phyloP scores from a whole-genome alignment of 2,888 invertebrate genomes.

The Diploptera punctata region DNA sequence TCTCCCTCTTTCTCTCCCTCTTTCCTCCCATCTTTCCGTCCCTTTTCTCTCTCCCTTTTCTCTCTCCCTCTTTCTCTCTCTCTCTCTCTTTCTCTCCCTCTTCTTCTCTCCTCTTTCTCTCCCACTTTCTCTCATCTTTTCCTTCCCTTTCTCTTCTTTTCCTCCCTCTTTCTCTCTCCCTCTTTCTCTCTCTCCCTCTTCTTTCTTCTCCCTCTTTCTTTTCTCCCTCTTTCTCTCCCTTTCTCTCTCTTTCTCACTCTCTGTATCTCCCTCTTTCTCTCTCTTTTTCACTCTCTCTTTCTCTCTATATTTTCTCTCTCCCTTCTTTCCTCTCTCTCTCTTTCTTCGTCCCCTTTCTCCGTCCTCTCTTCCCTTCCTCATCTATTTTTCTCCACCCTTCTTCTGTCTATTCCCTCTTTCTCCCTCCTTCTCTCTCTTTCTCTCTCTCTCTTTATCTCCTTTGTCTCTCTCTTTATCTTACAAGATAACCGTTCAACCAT shows the following conservation, averaged over 20 bases:
- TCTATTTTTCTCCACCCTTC: background rate
- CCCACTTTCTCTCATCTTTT: background rate
- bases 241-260: no score
- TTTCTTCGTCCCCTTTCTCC: background rate
- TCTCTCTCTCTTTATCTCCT: no score
- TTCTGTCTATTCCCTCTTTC: background rate
- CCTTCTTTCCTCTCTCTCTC: background rate
- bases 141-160: background rate
- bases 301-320: background rate
- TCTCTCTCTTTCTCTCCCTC: background rate
- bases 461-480: background rate
- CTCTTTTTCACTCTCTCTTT: no score
- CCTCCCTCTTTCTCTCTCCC: background rate
- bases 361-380: background rate
- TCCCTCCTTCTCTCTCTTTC: background rate
- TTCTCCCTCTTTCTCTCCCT: background rate
- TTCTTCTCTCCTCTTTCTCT: background rate
- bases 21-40: background rate
- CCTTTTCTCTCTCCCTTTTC: background rate
- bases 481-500: no score
- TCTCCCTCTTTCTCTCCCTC: background rate
- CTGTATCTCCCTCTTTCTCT: background rate
- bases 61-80: background rate
- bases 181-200: background rate
- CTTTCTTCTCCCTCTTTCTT: background rate